Conservation (phyloP, 1,140 invertebrate species). For the Melipona quadrifasciata region DNA sequence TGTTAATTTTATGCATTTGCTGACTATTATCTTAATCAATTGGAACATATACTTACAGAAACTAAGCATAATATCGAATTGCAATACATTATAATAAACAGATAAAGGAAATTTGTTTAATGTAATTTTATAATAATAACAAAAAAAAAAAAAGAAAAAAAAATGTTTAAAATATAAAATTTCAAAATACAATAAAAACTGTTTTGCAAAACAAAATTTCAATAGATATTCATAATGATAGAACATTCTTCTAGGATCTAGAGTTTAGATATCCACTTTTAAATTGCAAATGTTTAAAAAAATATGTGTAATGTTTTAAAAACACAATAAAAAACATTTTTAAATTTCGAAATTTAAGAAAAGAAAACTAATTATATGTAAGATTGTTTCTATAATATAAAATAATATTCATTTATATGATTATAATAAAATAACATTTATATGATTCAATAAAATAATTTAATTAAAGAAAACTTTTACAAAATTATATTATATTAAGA, state of each 20-base stretch:
- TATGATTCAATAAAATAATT: too few relatives aligned
- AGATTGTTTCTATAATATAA: too few relatives aligned
- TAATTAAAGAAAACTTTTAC: background rate
- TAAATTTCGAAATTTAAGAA: background rate
- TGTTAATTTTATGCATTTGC: background rate
- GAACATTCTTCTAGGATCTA: background rate
- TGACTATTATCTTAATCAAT: background rate
- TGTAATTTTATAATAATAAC: background rate
- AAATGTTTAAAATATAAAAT: background rate
- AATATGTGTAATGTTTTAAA: too few relatives aligned
- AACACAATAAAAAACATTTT: too few relatives aligned
- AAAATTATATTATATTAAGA: background rate
- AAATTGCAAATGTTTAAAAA: background rate
- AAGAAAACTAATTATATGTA: background rate
- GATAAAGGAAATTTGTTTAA: background rate
- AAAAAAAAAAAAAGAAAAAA: too few relatives aligned
- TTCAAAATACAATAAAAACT: too few relatives aligned
- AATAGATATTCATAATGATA: background rate
- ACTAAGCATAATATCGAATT: too few relatives aligned
- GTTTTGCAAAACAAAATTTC: background rate
- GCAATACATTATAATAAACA: too few relatives aligned
- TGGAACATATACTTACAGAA: too few relatives aligned
- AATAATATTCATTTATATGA: too few relatives aligned
- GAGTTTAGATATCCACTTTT: background rate
- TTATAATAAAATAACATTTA: too few relatives aligned